Conservation (phyloP, 2,797 vertebrate species). For the Myotis planiceps region DNA sequence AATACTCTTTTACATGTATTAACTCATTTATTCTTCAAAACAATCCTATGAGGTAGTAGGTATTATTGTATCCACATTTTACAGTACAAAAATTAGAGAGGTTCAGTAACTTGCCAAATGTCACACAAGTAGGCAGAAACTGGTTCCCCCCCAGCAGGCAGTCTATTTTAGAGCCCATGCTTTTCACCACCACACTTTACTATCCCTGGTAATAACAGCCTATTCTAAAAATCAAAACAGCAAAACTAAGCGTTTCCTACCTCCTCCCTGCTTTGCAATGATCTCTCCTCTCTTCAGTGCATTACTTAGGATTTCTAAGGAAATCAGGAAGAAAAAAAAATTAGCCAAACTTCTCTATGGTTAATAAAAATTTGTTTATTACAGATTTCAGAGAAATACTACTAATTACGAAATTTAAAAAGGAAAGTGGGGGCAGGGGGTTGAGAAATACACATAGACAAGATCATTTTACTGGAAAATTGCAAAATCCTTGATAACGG, state of each 20-base stretch:
- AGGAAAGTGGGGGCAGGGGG: not conserved
- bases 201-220: not conserved
- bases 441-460: slow-evolving; percentile 53
- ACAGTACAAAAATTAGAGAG: slow-evolving; percentile 24
- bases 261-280: slow-evolving; percentile 83
- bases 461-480: slow-evolving; percentile 29
- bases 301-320: slow-evolving; percentile 82
- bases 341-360: slow-evolving; percentile 68
- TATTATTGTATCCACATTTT: not conserved
- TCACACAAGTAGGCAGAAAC: not conserved
- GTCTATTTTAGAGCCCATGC: not conserved
- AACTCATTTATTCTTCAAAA: not conserved
- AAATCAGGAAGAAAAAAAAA: slow-evolving; percentile 79
- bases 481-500: not conserved
- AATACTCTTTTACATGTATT: not conserved
- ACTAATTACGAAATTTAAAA: not conserved
- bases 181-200: not conserved
- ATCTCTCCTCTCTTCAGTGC: slow-evolving; percentile 83
- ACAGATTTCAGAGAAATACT: slow-evolving; percentile 51
- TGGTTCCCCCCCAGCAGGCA: not conserved
- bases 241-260: slow-evolving; percentile 73
- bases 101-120: slow-evolving; percentile 41
- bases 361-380: slow-evolving; percentile 57
- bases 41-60: not conserved
- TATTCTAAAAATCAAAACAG: slow-evolving; percentile 61